Evolutionary conservation across 2,888 invertebrate species (phyloP).

Genomic region (Rhamnusium bicolor): DNA sequence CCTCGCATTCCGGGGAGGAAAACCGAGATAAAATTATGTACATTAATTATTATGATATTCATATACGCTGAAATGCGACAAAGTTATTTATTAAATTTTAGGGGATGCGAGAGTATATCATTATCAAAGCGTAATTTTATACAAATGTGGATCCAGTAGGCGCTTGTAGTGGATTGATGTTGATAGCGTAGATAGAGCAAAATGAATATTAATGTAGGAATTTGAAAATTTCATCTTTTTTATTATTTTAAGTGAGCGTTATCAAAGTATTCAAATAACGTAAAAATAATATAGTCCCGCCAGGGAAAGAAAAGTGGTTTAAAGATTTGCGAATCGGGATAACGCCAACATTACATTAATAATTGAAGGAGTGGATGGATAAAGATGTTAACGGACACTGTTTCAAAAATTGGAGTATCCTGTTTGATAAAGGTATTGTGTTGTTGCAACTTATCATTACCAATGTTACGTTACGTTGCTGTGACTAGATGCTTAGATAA

Average conservation of each 20-base stretch:
- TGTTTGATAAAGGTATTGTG: too few relatives aligned
- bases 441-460: too few relatives aligned
- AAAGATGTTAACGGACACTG: too few relatives aligned
- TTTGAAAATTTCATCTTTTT: not conserved
- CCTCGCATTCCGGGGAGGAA: not conserved
- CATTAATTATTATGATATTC: slow-evolving; percentile 19
- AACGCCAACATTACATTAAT: too few relatives aligned
- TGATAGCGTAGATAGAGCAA: not conserved
- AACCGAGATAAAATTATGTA: slow-evolving; percentile 17
- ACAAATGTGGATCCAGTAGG: not conserved
- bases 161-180: not conserved
- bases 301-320: too few relatives aligned
- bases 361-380: too few relatives aligned
- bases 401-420: too few relatives aligned
- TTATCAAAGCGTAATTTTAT: not conserved
- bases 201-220: not conserved
- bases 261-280: not conserved
- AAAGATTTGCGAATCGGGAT: too few relatives aligned
- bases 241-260: not conserved
- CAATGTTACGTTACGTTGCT: too few relatives aligned
- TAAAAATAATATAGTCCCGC: too few relatives aligned
- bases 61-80: slow-evolving; percentile 6
- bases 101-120: not conserved
- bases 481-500: too few relatives aligned
- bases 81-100: not conserved